These are phyloP conservation scores for Hylaeus anthracinus DNA, from an alignment of 1,140 invertebrate species.

Conservation along the genomic window DNA sequence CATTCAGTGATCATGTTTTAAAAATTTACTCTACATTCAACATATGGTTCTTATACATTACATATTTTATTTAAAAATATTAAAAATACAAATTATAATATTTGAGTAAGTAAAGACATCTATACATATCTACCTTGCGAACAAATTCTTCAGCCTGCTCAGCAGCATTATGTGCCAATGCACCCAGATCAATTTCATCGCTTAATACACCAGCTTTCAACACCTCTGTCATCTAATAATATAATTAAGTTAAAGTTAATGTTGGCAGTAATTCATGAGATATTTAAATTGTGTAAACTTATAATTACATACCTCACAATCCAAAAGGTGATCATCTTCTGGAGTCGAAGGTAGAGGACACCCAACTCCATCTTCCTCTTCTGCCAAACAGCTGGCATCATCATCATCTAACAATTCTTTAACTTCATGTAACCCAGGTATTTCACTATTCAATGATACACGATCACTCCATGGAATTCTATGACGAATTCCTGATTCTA, in stretches of 20 bases:
- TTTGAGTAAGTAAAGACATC: conserved; percentile 4
- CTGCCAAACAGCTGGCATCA: conserved; percentile 83
- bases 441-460: conserved; percentile 73
- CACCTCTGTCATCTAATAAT: conserved; percentile 87
- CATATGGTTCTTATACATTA: no score
- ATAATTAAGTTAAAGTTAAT: conserved; percentile 17
- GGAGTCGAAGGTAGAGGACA: conserved; percentile 93
- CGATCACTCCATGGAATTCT: conserved; percentile 78
- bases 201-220: conserved; percentile 90
- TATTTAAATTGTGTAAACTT: conserved; percentile 22
- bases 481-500: conserved; percentile 69
- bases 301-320: conserved; percentile 84
- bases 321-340: conserved; percentile 90
- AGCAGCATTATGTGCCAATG: conserved; percentile 92
- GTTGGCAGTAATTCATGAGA: not conserved
- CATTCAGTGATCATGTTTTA: not conserved
- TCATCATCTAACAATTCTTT: conserved; percentile 83
- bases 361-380: conserved; percentile 89
- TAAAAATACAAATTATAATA: not conserved
- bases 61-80: no score
- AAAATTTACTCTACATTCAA: not conserved
- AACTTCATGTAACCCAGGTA: conserved; percentile 76
- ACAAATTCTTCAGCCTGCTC: conserved; percentile 97
- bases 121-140: conserved; percentile 84
- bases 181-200: conserved; percentile 90